phyloP scores from a whole-genome alignment of 2,113 vertebrate species.

The Natator depressus region DNA sequence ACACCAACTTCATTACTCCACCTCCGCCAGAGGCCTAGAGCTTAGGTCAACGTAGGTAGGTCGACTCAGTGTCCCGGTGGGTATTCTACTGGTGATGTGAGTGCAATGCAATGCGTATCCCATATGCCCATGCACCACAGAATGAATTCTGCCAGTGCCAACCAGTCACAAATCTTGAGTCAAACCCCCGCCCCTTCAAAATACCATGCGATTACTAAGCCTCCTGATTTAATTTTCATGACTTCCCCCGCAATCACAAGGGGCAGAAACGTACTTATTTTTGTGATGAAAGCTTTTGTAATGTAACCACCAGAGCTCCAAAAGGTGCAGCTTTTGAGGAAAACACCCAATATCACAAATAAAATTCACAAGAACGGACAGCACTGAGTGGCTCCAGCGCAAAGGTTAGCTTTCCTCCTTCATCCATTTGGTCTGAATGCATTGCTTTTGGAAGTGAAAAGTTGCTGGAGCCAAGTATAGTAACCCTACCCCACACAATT shows the following conservation, averaged over 20 bases:
- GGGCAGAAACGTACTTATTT: not conserved
- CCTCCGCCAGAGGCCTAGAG: too few species aligned
- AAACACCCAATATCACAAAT: not conserved
- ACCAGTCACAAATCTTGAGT: not conserved
- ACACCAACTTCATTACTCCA: too few species aligned
- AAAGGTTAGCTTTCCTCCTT: not conserved
- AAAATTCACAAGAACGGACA: rapidly evolving
- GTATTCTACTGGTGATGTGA: not conserved
- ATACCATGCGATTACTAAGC: not conserved
- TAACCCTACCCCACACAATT: not conserved
- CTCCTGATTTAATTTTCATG: not conserved
- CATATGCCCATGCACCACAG: not conserved
- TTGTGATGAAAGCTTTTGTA: rapidly evolving
- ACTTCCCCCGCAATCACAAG: not conserved
- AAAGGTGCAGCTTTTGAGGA: not conserved
- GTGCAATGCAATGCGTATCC: not conserved
- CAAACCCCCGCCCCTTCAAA: not conserved
- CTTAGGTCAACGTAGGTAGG: too few species aligned
- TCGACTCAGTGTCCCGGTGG: too few species aligned
- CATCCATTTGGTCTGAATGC: not conserved
- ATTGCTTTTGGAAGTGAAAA: not conserved
- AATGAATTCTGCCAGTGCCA: not conserved
- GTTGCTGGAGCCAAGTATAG: not conserved
- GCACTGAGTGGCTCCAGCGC: not conserved
- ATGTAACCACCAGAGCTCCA: not conserved